Evolutionary conservation across 2,113 vertebrate species (phyloP).

Genomic region (Notechis scutatus): DNA sequence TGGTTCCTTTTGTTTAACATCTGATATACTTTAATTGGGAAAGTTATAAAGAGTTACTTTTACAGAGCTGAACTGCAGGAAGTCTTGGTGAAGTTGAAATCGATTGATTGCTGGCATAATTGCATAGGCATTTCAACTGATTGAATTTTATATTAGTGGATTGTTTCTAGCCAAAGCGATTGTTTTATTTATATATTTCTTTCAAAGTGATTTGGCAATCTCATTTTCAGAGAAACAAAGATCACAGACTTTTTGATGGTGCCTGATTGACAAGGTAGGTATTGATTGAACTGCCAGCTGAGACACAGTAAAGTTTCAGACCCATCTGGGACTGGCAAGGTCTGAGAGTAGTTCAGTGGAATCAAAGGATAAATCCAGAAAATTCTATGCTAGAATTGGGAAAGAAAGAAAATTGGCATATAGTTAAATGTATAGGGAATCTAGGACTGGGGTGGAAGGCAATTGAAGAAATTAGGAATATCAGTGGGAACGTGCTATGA

Average conservation of each 20-base stretch:
- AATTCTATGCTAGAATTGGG: neutral
- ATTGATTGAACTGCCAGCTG: neutral
- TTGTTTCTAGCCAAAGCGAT: neutral
- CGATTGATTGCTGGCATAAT: neutral
- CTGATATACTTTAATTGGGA: neutral
- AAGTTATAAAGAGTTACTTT: neutral
- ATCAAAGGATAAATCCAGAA: neutral
- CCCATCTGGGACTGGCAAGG: neutral
- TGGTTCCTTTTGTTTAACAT: neutral
- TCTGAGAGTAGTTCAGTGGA: neutral
- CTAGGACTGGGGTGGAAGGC: neutral
- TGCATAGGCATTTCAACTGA: neutral
- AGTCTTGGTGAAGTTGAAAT: neutral
- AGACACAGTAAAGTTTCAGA: neutral
- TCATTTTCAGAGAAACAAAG: neutral
- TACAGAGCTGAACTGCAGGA: neutral
- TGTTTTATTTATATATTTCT: neutral
- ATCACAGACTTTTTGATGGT: neutral
- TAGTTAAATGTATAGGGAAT: neutral
- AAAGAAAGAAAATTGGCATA: neutral
- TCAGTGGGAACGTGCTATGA: neutral
- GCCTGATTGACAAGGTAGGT: neutral
- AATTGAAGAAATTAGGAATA: neutral
- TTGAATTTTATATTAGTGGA: neutral
- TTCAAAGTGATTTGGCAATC: neutral